Evolutionary conservation across 2,888 invertebrate genomes (phyloP).

Genomic region (Pheosia tremula): DNA sequence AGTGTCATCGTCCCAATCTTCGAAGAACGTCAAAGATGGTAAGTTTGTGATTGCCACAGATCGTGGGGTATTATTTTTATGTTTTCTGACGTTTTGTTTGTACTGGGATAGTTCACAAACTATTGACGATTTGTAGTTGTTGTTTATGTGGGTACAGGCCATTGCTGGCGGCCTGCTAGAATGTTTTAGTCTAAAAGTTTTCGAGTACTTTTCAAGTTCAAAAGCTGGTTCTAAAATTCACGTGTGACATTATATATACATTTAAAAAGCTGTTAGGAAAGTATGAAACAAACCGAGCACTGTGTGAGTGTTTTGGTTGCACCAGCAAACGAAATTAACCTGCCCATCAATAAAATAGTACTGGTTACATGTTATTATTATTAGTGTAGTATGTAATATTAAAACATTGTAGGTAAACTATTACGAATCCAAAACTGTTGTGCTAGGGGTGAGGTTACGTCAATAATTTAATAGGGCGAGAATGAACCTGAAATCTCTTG

Average conservation of each 20-base stretch:
- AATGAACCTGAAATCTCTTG: too few relatives aligned
- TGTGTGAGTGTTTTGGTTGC: background rate
- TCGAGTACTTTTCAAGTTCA: conserved; percentile 39
- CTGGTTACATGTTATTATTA: conserved; percentile 14
- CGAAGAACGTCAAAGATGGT: conserved; percentile 91
- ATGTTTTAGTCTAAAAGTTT: conserved; percentile 36
- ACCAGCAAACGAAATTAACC: conserved; percentile 3
- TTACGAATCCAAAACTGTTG: too few relatives aligned
- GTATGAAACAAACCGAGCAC: background rate
- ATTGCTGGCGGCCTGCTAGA: background rate
- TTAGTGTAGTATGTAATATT: conserved; percentile 7
- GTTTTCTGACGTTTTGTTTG: background rate
- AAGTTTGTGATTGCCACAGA: conserved; percentile 74
- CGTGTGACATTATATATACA: background rate
- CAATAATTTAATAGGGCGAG: too few relatives aligned
- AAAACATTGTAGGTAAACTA: too few relatives aligned
- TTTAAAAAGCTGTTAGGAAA: background rate
- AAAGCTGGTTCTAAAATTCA: conserved; percentile 12
- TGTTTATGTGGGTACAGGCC: background rate
- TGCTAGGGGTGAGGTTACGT: too few relatives aligned
- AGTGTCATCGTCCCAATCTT: conserved; percentile 89
- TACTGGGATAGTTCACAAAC: background rate
- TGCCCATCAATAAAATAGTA: conserved; percentile 7
- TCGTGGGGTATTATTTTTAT: background rate
- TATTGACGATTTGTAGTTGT: conserved; percentile 1